Base-by-base conservation (phyloP, 2,888 invertebrate species). In the Creontiades dilutus region DNA sequence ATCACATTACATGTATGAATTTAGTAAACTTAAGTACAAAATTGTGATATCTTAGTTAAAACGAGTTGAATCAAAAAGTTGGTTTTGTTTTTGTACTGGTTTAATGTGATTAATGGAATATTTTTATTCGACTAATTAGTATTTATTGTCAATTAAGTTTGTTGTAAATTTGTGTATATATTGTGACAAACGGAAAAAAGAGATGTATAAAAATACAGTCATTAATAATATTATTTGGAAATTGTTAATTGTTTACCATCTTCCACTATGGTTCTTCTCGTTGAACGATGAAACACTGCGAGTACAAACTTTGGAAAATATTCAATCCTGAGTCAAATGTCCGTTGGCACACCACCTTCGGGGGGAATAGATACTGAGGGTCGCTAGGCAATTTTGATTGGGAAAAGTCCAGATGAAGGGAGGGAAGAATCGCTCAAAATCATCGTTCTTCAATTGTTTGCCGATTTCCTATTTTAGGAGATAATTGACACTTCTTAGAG, bases 41-140 rank as follows among this genome's bases (percentile, higher is more conserved):
- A 82, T 82, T 82, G 82, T 82, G 82, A 82, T 82, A 82, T 82
- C 82, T 82, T 47, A 9, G 47, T 78, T 78, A 46, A 47, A 47
- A 78, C n/a, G 47, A 78, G 47, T 47, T 4, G 28, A 47, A 47
- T 47, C 78, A 78, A 78, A 47, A 37, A 0, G 46, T 78, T 19
- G 78, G 19, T 47, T 78, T 78, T 78, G 78, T 78, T 19, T 19
- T 23, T 19, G 61, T 61, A 61, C 52, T 52, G 68, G 68, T 68
- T 23, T 27, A 27, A 23, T 68, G 68, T 68, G 27, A 68, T 27
- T 23, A 68, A n/a, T 68, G 23, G 23, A 68, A 23, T 68, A 68
- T 68, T 68, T 68, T 23, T 27, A 68, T 12, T 1, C 13, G 19
- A 5, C 23, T 68, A 23, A 12, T 68, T 68, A 12, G 0, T 68